Percentiles rank a stretch among this genome's conserved stretches.
These are phyloP conservation scores for Pachyrhynchus sulphureomaculatus DNA, from an alignment of 1,140 invertebrate genomes.

Conservation along the genomic window DNA sequence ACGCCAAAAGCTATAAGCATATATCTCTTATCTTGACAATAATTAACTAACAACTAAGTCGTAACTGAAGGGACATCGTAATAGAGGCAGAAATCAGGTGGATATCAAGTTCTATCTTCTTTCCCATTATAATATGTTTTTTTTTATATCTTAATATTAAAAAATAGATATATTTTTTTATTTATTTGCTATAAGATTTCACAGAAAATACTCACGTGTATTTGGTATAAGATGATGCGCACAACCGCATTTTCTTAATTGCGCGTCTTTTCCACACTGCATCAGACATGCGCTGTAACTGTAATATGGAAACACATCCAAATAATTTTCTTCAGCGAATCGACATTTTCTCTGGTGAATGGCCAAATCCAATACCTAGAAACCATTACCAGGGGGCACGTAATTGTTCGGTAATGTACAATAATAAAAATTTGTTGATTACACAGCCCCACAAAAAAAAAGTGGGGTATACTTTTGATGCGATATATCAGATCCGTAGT, in stretches of 20 bases:
- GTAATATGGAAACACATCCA: slow-evolving; percentile 63
- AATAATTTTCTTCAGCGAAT: slow-evolving; percentile 63
- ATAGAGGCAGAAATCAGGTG: too few relatives aligned
- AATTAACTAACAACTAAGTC: too few relatives aligned
- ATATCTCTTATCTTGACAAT: too few relatives aligned
- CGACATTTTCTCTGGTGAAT: slow-evolving; percentile 57
- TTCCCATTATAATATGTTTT: background rate
- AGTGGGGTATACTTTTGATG: too few relatives aligned
- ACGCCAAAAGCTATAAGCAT: too few relatives aligned
- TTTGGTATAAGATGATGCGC: slow-evolving; percentile 68
- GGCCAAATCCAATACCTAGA: slow-evolving; percentile 46
- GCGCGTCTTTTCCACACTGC: slow-evolving; percentile 64
- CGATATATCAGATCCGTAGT: too few relatives aligned
- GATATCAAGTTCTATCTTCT: too few relatives aligned
- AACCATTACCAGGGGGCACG: too few relatives aligned
- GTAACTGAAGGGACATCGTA: too few relatives aligned
- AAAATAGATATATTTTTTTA: background rate
- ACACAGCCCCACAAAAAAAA: too few relatives aligned
- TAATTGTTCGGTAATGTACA: too few relatives aligned
- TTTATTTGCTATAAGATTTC: slow-evolving; percentile 42
- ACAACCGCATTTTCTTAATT: slow-evolving; percentile 64
- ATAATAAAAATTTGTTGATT: too few relatives aligned
- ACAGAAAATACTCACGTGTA: background rate
- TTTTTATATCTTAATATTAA: background rate
- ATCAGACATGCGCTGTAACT: slow-evolving; percentile 70